phyloP scores from a whole-genome alignment of 2,113 vertebrate species.

The Neofelis nebulosa region DNA sequence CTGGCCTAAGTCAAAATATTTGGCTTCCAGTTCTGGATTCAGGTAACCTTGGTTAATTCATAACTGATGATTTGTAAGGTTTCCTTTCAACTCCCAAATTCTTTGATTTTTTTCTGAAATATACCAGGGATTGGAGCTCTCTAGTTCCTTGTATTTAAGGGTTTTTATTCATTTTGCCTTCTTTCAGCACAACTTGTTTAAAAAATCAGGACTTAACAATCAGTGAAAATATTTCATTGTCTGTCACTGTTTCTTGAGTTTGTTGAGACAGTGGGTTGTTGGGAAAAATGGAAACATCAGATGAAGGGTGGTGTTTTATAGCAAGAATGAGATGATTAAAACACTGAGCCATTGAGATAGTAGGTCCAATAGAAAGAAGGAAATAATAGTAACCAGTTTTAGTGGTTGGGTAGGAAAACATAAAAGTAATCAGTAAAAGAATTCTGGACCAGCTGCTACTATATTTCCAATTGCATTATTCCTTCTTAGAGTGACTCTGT shows the following conservation, averaged over 20 bases:
- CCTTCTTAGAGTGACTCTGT: background rate
- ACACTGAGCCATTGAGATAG: background rate
- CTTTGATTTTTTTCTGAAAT: background rate
- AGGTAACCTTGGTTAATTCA: background rate
- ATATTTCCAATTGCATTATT: background rate
- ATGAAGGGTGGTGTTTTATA: background rate
- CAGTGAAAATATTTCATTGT: background rate
- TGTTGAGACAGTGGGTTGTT: background rate
- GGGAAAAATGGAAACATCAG: background rate
- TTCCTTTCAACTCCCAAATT: background rate
- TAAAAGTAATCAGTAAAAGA: background rate
- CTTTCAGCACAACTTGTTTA: background rate
- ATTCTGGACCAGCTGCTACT: background rate
- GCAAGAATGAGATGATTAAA: background rate
- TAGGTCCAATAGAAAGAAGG: background rate
- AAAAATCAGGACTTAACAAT: background rate
- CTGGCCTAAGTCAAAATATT: background rate
- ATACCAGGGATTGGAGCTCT: background rate
- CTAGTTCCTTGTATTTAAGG: background rate
- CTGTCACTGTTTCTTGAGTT: background rate
- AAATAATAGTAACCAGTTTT: background rate
- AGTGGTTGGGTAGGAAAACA: background rate
- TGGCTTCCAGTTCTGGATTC: background rate
- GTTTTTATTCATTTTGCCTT: background rate
- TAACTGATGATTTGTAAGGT: background rate